A percentile compares a stretch with the other conserved stretches of the same genome.
These are phyloP conservation scores for Carassius auratus DNA, from an alignment of 2,113 vertebrate genomes.

Conservation along the genomic window DNA sequence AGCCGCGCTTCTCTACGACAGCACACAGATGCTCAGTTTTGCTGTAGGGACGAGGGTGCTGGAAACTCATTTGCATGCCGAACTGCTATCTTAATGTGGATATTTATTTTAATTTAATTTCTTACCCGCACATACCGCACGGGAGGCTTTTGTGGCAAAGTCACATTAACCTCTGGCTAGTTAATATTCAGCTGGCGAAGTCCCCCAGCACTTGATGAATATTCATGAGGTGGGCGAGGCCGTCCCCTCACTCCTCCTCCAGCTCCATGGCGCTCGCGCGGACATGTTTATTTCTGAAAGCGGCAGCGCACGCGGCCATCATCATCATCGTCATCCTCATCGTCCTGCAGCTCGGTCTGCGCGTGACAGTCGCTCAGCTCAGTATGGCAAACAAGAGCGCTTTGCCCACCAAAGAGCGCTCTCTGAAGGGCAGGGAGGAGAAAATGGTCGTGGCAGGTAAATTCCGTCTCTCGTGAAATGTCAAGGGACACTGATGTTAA, in stretches of 20 bases:
- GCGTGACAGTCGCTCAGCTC: slow-evolving; percentile 43
- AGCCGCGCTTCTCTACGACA: slow-evolving; percentile 9
- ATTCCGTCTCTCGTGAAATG: slow-evolving; percentile 3
- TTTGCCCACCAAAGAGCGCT: slow-evolving; percentile 63
- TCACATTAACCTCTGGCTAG: slow-evolving; percentile 78
- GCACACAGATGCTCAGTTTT: slow-evolving; percentile 35
- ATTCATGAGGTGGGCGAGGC: slow-evolving; percentile 69
- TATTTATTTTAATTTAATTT: slow-evolving; percentile 83
- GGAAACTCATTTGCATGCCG: slow-evolving; percentile 75
- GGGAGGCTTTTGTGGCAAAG: slow-evolving; percentile 77
- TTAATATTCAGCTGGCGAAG: slow-evolving; percentile 76
- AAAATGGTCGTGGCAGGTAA: slow-evolving; percentile 78
- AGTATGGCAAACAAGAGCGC: slow-evolving; percentile 60
- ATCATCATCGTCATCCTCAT: not conserved
- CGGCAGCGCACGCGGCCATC: not conserved
- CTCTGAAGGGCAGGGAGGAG: slow-evolving; percentile 73
- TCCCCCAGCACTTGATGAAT: slow-evolving; percentile 75
- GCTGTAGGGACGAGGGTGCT: slow-evolving; percentile 49
- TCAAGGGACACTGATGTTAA: not conserved
- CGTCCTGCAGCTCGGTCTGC: slow-evolving; percentile 36
- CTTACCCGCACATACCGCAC: slow-evolving; percentile 72
- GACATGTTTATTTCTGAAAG: slow-evolving; percentile 37
- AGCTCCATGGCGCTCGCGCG: slow-evolving; percentile 42
- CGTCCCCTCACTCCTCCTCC: slow-evolving; percentile 46
- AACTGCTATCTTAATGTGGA: slow-evolving; percentile 66